Conservation (phyloP, 1,140 invertebrate genomes). For the Ips nitidus region DNA sequence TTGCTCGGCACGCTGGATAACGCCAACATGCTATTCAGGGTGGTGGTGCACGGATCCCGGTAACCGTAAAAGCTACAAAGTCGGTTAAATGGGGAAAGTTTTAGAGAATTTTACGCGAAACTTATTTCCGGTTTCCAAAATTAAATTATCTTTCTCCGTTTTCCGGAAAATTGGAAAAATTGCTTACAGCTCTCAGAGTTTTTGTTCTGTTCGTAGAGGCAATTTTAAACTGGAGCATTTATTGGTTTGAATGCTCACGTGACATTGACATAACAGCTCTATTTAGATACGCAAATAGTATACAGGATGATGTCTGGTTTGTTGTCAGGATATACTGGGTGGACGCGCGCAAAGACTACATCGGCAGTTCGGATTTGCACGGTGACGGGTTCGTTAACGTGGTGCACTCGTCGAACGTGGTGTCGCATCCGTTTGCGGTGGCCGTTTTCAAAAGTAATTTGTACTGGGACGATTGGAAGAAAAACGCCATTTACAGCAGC, state of each 20-base stretch:
- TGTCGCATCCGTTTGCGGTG: slow-evolving; percentile 82
- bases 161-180: too few species aligned
- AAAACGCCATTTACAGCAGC: slow-evolving; percentile 72
- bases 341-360: slow-evolving; percentile 78
- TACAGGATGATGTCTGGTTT: background rate
- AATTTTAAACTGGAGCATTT: too few species aligned
- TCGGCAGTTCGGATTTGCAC: slow-evolving; percentile 81
- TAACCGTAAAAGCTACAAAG: too few species aligned
- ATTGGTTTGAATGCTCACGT: background rate
- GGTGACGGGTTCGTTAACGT: slow-evolving; percentile 77
- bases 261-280: background rate
- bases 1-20: too few species aligned
- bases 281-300: too few species aligned
- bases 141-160: too few species aligned
- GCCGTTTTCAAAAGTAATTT: slow-evolving; percentile 76
- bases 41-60: too few species aligned
- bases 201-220: too few species aligned
- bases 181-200: too few species aligned
- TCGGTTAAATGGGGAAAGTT: too few species aligned
- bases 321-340: slow-evolving; percentile 76
- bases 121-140: background rate
- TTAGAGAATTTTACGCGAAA: background rate
- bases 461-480: slow-evolving; percentile 92
- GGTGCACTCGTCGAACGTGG: slow-evolving; percentile 63
- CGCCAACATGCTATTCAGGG: too few species aligned